Percentiles rank a stretch among this genome's conserved stretches.
phyloP scores from a whole-genome alignment of 2,113 vertebrate species.

The Peromyscus californicus region DNA sequence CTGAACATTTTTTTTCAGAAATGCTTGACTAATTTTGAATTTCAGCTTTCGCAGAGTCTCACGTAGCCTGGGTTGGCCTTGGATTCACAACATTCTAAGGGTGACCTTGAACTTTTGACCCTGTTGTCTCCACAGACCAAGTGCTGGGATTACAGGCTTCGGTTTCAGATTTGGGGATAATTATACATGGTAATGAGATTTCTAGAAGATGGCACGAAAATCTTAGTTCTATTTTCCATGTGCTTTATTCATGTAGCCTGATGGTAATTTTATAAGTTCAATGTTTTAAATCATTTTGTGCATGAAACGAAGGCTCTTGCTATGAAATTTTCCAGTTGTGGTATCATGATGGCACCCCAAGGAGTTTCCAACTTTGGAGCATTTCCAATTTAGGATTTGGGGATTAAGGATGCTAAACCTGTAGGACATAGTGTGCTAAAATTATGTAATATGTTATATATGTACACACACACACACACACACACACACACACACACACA shows the following conservation, averaged over 20 bases:
- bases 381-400: background rate
- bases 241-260: background rate
- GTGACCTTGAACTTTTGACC: background rate
- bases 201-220: too few species aligned
- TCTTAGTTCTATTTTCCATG: background rate
- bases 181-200: background rate
- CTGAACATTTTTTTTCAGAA: background rate
- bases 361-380: background rate
- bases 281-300: background rate
- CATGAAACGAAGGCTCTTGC: background rate
- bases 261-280: background rate
- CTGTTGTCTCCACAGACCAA: background rate
- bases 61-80: too few species aligned
- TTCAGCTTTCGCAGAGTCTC: background rate
- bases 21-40: background rate
- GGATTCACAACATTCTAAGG: background rate
- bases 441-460: background rate
- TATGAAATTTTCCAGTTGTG: background rate
- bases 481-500: too few species aligned
- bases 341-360: background rate
- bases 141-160: background rate
- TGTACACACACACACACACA: background rate
- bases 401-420: background rate
- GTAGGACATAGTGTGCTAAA: background rate
- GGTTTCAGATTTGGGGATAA: background rate